Evolutionary conservation across 2,888 invertebrate genomes (phyloP).

Genomic region (Asteroscopus sphinx): DNA sequence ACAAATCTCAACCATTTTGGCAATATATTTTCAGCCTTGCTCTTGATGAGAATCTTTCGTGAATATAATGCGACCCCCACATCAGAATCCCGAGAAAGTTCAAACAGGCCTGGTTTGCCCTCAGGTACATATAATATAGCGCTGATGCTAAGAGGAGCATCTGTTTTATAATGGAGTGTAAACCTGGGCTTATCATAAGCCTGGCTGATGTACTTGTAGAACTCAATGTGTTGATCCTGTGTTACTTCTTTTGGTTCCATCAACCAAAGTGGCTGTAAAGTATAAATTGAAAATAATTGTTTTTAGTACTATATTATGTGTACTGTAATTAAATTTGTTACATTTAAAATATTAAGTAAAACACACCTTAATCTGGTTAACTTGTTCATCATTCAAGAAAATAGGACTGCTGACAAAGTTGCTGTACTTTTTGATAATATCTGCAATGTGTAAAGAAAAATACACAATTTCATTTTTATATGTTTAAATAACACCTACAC

Average conservation of each 20-base stretch:
- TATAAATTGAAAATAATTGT: too few species aligned
- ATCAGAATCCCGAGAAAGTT: slow-evolving; percentile 95
- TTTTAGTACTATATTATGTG: too few species aligned
- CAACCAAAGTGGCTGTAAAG: slow-evolving; percentile 96
- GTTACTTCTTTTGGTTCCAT: slow-evolving; percentile 97
- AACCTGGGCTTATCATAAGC: slow-evolving; percentile 97
- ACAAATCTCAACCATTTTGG: slow-evolving; percentile 99
- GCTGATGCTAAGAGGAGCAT: slow-evolving; percentile 97
- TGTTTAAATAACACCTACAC: not conserved
- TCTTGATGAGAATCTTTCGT: slow-evolving; percentile 97
- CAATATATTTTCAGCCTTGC: slow-evolving; percentile 96
- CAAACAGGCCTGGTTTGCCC: slow-evolving; percentile 97
- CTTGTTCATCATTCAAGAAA: slow-evolving; percentile 95
- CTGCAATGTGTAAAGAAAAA: slow-evolving; percentile 79
- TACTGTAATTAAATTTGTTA: too few species aligned
- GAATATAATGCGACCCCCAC: slow-evolving; percentile 97
- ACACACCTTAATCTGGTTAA: slow-evolving; percentile 95
- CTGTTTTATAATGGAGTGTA: slow-evolving; percentile 97
- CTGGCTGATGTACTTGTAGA: slow-evolving; percentile 96
- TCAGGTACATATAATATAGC: slow-evolving; percentile 98
- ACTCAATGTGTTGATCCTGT: slow-evolving; percentile 96
- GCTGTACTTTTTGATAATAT: slow-evolving; percentile 98
- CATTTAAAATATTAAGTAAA: not conserved
- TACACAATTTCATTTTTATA: not conserved
- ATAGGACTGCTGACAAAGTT: slow-evolving; percentile 99